Evolutionary conservation across 2,888 invertebrate genomes (phyloP).

Genomic region (Epsilonema sp.): DNA sequence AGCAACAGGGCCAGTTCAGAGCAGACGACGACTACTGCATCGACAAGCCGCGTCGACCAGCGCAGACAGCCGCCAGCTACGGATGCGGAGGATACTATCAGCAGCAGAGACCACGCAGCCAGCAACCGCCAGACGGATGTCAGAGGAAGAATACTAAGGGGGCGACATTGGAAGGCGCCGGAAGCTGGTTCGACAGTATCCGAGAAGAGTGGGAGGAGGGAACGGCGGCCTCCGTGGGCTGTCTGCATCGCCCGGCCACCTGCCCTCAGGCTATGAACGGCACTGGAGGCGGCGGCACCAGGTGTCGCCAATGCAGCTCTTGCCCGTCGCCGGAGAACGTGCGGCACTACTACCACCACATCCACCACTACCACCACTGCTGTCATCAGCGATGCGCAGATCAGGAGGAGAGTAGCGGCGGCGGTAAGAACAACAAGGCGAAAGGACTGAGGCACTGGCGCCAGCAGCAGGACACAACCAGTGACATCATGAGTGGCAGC

Average conservation of each 20-base stretch:
- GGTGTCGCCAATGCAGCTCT: too few species aligned
- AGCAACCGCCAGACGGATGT: too few species aligned
- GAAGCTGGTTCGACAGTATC: too few species aligned
- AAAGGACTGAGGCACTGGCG: background rate
- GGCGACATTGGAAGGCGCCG: too few species aligned
- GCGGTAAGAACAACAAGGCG: background rate
- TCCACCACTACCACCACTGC: background rate
- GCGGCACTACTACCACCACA: background rate
- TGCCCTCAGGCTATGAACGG: too few species aligned
- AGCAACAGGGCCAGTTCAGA: too few species aligned
- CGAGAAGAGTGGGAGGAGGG: too few species aligned
- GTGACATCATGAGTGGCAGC: background rate
- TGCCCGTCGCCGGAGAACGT: too few species aligned
- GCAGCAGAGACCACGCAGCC: background rate
- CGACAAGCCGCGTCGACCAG: background rate
- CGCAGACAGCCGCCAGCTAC: background rate
- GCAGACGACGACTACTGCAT: background rate
- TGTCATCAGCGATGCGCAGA: background rate
- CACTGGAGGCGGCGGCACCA: too few species aligned
- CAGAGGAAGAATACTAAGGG: too few species aligned
- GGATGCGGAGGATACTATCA: background rate
- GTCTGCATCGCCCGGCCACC: too few species aligned
- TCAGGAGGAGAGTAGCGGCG: background rate
- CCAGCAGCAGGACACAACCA: background rate
- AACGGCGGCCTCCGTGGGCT: too few species aligned